Base-by-base conservation (phyloP, 2,888 invertebrate species). In the Colletes collaris region DNA sequence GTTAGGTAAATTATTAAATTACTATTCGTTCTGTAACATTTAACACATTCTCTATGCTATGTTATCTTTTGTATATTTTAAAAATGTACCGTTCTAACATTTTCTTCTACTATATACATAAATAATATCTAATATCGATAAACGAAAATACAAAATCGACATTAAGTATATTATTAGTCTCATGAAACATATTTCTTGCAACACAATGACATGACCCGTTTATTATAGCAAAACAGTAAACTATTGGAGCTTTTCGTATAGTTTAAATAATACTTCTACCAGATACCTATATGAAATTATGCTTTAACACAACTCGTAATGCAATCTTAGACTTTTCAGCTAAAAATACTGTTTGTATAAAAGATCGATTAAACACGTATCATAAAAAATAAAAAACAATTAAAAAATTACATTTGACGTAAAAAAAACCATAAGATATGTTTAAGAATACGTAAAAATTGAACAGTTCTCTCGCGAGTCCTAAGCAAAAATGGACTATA, bases 401-500 rank as follows among this genome's bases (percentile, higher is more conserved):
- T 4, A n/a, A 35, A 60, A 40, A 27, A 8, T 35, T 11, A 10
- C 8, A 66, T 46, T 16, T 27, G 7, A 16, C 16, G 19, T 19
- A n/a, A 35, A 4, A 6, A 13, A n/a, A 11, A 0, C 49, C 11
- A 5, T 49, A 16, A 49, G 11, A 27, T 13, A 63, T 11, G 11
- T 8, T 46, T 46, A 49, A 44, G 37, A 7, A 11, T 27, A 56
- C 2, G 0, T 7, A 2, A 10, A 44, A 46, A 55, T 4, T 60
- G n/a, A 13, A 35, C 27, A 55, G 8, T 37, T 55, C 8, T 44
- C 16, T 6, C 19, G 16, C 35, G 7, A 19, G 5, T 27, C 6
- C 40, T 13, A 35, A 8, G 27, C 8, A 44, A 44, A 64, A 75
- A 70, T 64, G 66, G 13, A 66, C 58, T 56, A 55, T 2, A 52